Percentiles rank a stretch among this genome's conserved stretches.
These are phyloP conservation scores for Brachymystax lenok DNA, from an alignment of 2,797 vertebrate species.

Conservation along the genomic window DNA sequence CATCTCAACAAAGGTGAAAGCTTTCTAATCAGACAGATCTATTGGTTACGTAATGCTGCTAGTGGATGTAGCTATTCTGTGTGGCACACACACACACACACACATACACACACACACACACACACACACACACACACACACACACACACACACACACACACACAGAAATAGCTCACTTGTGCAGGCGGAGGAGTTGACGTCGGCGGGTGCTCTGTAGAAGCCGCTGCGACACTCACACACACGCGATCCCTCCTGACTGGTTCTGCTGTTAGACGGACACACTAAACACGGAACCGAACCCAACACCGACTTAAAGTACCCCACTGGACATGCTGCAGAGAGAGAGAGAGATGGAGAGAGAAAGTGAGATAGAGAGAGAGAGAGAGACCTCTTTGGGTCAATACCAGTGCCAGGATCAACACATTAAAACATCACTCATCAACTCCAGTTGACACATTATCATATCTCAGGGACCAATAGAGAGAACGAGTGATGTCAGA, in stretches of 20 bases:
- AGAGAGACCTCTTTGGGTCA: background rate
- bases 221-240: constrained; percentile 85
- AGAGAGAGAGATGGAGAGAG: background rate
- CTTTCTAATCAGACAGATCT: constrained; percentile 28
- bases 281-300: constrained; percentile 78
- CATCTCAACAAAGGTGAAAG: constrained; percentile 39
- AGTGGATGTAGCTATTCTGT: background rate
- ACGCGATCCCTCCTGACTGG: constrained; percentile 81
- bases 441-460: background rate
- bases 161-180: constrained; percentile 79
- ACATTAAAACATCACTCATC: background rate
- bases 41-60: background rate
- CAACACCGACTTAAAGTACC: constrained; percentile 83
- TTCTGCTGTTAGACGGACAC: constrained; percentile 89
- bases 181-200: constrained; percentile 85
- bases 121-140: background rate
- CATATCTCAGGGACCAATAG: background rate
- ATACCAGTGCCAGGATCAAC: background rate
- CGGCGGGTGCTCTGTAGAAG: constrained; percentile 84
- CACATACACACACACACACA: background rate
- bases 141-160: background rate
- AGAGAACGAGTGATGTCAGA: constrained; percentile 19
- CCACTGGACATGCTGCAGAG: constrained; percentile 83
- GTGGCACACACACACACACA: background rate
- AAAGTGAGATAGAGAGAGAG: no score